Percentiles rank a stretch among this genome's conserved stretches.
These are phyloP conservation scores for Clistopyga incitator DNA, from an alignment of 2,888 invertebrate genomes.

Conservation along the genomic window DNA sequence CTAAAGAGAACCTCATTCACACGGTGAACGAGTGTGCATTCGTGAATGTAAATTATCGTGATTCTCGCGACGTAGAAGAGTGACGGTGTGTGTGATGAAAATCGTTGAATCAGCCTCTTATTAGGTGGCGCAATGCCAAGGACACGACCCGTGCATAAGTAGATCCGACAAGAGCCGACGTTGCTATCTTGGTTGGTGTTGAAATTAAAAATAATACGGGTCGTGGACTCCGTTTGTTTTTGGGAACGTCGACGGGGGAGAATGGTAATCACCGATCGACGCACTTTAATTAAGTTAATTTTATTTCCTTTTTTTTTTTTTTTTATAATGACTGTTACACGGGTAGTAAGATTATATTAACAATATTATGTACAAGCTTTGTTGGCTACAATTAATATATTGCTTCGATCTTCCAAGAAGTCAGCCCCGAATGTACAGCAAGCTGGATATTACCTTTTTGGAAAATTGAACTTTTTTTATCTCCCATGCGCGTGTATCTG, in stretches of 20 bases:
- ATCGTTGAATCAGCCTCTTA: conserved; percentile 68
- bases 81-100: conserved; percentile 51
- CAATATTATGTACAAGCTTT: conserved; percentile 81
- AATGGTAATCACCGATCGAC: conserved; percentile 35
- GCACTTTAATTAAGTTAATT: conserved; percentile 79
- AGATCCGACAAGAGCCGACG: conserved; percentile 42
- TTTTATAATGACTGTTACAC: conserved; percentile 80
- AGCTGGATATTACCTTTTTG: conserved; percentile 65
- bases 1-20: conserved; percentile 23
- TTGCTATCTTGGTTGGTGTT: conserved; percentile 14
- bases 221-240: background rate
- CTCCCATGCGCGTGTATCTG: conserved; percentile 38
- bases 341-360: conserved; percentile 81
- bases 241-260: background rate
- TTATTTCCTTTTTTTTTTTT: conserved; percentile 69
- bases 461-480: conserved; percentile 60
- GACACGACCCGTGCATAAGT: conserved; percentile 52
- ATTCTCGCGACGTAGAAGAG: conserved; percentile 58
- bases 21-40: conserved; percentile 32
- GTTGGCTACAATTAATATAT: conserved; percentile 72
- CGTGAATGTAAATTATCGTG: conserved; percentile 34
- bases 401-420: conserved; percentile 76
- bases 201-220: conserved; percentile 39
- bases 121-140: conserved; percentile 68
- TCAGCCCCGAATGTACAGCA: conserved; percentile 69